Evolutionary conservation across 2,888 invertebrate genomes (phyloP).

Genomic region (Lamellibrachia satsuma): DNA sequence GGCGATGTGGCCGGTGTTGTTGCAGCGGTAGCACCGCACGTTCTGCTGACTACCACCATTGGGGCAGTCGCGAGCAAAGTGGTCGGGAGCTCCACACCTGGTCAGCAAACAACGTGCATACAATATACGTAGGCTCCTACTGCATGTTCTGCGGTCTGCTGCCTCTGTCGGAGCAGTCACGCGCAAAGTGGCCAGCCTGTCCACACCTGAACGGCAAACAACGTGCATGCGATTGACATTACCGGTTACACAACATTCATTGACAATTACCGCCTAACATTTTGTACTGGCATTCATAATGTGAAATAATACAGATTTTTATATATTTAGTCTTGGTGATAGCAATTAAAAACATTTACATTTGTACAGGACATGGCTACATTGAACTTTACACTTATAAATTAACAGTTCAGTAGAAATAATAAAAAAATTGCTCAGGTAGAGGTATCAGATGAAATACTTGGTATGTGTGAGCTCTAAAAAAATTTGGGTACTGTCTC

Average conservation of each 20-base stretch:
- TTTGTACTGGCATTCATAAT: background rate
- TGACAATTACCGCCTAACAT: background rate
- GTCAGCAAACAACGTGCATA: slow-evolving; percentile 13
- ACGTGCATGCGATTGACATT: background rate
- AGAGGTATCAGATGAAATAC: too few relatives aligned
- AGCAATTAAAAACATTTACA: slow-evolving; percentile 13
- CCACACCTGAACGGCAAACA: slow-evolving; percentile 51
- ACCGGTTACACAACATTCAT: background rate
- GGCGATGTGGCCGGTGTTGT: slow-evolving; percentile 66
- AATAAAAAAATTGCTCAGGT: too few relatives aligned
- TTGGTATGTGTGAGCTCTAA: too few relatives aligned
- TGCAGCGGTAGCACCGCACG: slow-evolving; percentile 63
- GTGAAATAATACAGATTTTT: slow-evolving; percentile 18
- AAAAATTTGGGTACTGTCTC: too few relatives aligned
- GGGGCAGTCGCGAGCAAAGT: slow-evolving; percentile 57
- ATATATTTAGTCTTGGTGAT: slow-evolving; percentile 19
- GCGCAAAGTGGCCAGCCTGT: slow-evolving; percentile 54
- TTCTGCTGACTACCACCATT: background rate
- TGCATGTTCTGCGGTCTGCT: slow-evolving; percentile 22
- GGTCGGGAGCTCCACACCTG: slow-evolving; percentile 57
- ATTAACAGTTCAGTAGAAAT: too few relatives aligned
- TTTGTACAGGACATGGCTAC: too few relatives aligned
- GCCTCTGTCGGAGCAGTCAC: slow-evolving; percentile 49
- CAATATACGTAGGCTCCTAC: slow-evolving; percentile 20
- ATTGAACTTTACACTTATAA: too few relatives aligned